Evolutionary conservation across 2,888 invertebrate species (phyloP).

Genomic region (Galerucella calmariensis): DNA sequence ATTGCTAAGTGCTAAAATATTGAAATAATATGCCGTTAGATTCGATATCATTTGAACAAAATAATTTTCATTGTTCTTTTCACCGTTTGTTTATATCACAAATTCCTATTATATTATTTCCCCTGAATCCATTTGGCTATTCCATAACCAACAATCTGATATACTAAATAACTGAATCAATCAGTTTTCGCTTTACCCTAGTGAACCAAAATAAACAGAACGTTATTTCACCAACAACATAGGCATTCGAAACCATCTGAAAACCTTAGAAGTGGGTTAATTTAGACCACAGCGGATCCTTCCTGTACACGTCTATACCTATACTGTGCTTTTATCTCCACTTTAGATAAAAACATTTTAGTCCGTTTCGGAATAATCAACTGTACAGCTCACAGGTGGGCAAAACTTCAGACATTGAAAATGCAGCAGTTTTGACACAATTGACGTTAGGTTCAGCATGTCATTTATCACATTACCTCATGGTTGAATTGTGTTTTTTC

Average conservation of each 20-base stretch:
- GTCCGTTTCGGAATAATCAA: slow-evolving; percentile 51
- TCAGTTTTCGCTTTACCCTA: neutral
- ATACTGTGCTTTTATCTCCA: neutral
- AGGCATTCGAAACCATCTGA: slow-evolving; percentile 8
- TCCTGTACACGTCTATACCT: slow-evolving; percentile 9
- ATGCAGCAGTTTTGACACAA: no score
- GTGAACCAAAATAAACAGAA: slow-evolving; percentile 3
- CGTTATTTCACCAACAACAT: slow-evolving; percentile 1
- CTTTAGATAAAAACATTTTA: slow-evolving; percentile 41
- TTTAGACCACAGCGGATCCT: slow-evolving; percentile 14
- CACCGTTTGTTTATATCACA: neutral
- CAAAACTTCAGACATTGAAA: no score
- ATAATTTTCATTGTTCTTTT: no score
- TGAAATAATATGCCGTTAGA: no score
- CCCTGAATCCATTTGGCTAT: neutral
- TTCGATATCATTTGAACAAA: no score
- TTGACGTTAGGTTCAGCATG: no score
- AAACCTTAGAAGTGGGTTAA: slow-evolving; percentile 26
- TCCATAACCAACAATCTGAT: neutral
- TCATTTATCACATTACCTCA: no score
- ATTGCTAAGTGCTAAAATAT: no score
- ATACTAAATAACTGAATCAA: neutral
- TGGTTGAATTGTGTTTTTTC: no score
- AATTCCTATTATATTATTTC: neutral
- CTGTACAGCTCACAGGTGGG: slow-evolving; percentile 16